phyloP scores from a whole-genome alignment of 2,797 vertebrate species.

The Odontamblyopus lacepedii region DNA sequence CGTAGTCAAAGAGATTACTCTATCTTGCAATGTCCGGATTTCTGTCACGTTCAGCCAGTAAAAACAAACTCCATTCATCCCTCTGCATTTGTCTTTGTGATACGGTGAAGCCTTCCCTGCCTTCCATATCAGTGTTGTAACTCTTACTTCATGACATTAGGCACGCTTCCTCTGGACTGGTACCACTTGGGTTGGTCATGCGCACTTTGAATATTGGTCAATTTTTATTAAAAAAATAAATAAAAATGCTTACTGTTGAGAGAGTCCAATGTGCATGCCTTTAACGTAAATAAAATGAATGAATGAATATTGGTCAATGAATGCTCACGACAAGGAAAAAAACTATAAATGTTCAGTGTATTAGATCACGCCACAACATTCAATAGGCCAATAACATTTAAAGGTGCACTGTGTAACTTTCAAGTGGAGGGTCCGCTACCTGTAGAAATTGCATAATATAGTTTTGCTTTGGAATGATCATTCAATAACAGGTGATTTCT shows the following conservation, averaged over 20 bases:
- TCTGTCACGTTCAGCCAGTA: conserved; percentile 1
- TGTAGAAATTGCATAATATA: too few species aligned
- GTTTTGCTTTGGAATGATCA: too few species aligned
- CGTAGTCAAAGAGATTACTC: not conserved
- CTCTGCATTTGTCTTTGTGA: not conserved
- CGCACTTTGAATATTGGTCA: not conserved
- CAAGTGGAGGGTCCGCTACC: too few species aligned
- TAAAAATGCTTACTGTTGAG: not conserved
- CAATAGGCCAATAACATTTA: too few species aligned
- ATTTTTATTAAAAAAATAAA: not conserved
- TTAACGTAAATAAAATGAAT: too few species aligned
- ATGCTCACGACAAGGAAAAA: too few species aligned
- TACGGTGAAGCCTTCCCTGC: not conserved
- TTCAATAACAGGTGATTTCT: too few species aligned
- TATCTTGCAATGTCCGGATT: not conserved
- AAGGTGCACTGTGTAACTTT: too few species aligned
- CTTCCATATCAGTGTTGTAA: not conserved
- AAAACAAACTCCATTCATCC: conserved; percentile 6
- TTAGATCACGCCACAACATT: too few species aligned
- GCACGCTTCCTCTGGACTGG: conserved; percentile 2
- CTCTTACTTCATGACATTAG: not conserved
- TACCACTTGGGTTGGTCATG: not conserved
- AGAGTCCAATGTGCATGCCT: too few species aligned
- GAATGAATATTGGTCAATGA: not conserved
- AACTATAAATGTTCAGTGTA: too few species aligned